These are phyloP conservation scores for Danio albolineatus DNA, from an alignment of 2,797 vertebrate genomes.

Conservation along the genomic window DNA sequence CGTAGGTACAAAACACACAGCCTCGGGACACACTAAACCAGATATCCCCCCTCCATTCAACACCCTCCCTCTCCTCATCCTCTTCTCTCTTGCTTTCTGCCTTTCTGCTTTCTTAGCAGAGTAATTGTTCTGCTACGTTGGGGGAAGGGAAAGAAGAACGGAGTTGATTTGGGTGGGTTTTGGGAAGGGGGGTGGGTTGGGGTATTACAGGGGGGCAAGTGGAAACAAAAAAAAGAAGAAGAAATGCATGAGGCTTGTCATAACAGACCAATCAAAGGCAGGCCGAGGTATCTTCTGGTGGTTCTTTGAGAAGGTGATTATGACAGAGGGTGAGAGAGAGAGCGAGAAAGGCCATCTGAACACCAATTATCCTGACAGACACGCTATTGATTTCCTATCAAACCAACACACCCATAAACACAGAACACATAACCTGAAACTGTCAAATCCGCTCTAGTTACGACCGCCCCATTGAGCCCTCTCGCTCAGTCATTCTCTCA, in stretches of 20 bases:
- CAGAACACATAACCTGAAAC: constrained; percentile 68
- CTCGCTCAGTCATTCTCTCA: constrained; percentile 39
- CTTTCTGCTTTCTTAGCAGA: constrained; percentile 68
- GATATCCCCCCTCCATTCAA: constrained; percentile 59
- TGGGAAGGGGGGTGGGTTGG: constrained; percentile 55
- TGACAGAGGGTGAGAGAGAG: constrained; percentile 73
- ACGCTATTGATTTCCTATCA: constrained; percentile 68
- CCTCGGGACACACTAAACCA: constrained; percentile 60
- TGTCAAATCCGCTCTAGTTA: constrained; percentile 67
- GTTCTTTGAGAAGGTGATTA: constrained; percentile 67
- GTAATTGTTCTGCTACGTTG: constrained; percentile 73
- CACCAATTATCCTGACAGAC: constrained; percentile 69
- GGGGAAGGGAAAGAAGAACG: constrained; percentile 63
- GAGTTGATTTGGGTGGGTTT: constrained; percentile 68
- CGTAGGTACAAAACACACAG: constrained; percentile 59
- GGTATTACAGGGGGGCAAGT: constrained; percentile 68
- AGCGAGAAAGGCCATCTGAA: constrained; percentile 70
- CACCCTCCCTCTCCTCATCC: constrained; percentile 56
- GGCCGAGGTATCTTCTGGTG: constrained; percentile 59
- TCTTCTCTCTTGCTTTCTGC: constrained; percentile 55
- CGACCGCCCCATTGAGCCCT: constrained; percentile 55
- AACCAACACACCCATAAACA: constrained; percentile 68
- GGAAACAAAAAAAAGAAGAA: constrained; percentile 64
- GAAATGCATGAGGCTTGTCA: constrained; percentile 70
- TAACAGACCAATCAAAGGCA: constrained; percentile 64